These are phyloP conservation scores for Seriola aureovittata DNA, from an alignment of 2,113 vertebrate species.

Conservation along the genomic window DNA sequence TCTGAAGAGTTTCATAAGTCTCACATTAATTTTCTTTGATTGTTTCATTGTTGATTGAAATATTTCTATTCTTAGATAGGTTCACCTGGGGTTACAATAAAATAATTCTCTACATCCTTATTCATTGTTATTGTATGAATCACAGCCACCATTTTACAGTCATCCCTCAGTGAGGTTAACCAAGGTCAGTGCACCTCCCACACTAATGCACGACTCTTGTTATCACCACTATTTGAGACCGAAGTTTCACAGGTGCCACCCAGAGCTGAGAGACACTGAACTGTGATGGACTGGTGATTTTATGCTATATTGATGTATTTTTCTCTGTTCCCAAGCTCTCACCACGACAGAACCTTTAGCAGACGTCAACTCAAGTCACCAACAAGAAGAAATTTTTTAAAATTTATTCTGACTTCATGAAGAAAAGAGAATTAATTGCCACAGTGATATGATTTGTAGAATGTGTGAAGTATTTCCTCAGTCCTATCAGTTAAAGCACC, in stretches of 20 bases:
- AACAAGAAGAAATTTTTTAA: not conserved
- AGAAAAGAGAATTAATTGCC: not conserved
- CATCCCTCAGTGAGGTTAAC: not conserved
- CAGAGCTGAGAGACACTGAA: not conserved
- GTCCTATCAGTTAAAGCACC: not conserved
- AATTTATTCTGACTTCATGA: not conserved
- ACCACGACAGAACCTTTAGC: not conserved
- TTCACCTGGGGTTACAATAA: not conserved
- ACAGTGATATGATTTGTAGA: not conserved
- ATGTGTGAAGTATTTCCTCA: not conserved
- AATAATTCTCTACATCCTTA: not conserved
- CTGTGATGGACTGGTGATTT: not conserved
- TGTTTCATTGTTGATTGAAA: not conserved
- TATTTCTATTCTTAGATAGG: not conserved
- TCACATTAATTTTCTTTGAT: not conserved
- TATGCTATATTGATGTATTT: not conserved
- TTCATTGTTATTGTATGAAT: not conserved
- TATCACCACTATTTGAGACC: not conserved
- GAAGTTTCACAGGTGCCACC: not conserved
- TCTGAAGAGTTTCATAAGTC: not conserved
- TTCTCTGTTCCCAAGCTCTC: not conserved
- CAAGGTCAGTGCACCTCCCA: not conserved
- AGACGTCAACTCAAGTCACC: not conserved
- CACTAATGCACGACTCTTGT: not conserved
- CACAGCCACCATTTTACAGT: not conserved